Base-by-base conservation (phyloP, 2,888 invertebrate genomes). In the Eudasyphora cyanicolor region DNA sequence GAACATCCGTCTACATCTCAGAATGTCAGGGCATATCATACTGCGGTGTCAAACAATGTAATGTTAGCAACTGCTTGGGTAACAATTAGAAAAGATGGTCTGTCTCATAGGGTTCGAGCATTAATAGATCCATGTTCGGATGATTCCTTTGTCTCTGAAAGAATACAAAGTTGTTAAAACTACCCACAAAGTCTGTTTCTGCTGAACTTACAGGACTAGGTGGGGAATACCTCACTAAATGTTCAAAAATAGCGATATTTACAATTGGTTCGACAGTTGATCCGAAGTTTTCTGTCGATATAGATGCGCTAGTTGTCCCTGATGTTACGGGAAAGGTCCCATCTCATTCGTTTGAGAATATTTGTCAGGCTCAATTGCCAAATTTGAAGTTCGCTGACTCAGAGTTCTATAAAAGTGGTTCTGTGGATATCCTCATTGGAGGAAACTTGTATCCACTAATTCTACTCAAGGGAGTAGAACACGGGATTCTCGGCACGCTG, bases 41-140 rank as follows among this genome's bases (percentile, higher is more conserved):
- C 17, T 42, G 19, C 73, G 17, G 32, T 5, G 8, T 38, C 27
- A 14, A 19, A 29, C 0, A 60, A 62, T 42, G 54, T 70, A 12
- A 17, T 79, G n/a, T 70, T 79, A 24, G 79, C 70, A 14, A 79
- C 73, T 5, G 79, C 79, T 0, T 42, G 75, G 10, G 73, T 67
- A 17, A 19, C 51, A 2, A 51, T 81, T 27, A 19, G n/a, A 0
- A 54, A 69, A 24, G 5, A 19, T 12, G 64, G 71, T 2, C 4
- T 69, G 5, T 8, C 62, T 1, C 70, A 49, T 54, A 14, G 42
- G n/a, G 62, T 76, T 1, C 29, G 80, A 42, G 78, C 82, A 1
- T 45, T 83, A 5, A 73, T 81, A n/a, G 78, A 82, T 24, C 74
- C 79, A 3, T 80, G 76, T 4, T 82, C 80, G 0, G 78, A 80